A percentile compares a stretch with the other conserved stretches of the same genome.
Evolutionary conservation across 1,140 invertebrate species (phyloP).

Genomic region (Brevipalpus yothersi): DNA sequence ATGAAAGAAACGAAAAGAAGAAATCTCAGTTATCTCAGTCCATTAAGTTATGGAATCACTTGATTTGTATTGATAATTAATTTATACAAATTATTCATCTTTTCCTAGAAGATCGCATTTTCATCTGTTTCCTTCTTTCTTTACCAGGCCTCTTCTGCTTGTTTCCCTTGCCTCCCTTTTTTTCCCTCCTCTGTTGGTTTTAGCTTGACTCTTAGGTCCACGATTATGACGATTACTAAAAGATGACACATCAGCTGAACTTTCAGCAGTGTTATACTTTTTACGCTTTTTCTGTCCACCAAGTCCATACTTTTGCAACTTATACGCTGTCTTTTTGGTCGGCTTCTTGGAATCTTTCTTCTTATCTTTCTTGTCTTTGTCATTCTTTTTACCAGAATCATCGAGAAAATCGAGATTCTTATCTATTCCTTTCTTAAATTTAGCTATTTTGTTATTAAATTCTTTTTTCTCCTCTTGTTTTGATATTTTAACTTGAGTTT

Average conservation of each 20-base stretch:
- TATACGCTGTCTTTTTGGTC: conserved; percentile 19
- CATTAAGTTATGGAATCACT: no score
- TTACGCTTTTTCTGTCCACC: conserved; percentile 76
- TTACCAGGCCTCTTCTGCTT: no score
- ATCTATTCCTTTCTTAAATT: conserved; percentile 54
- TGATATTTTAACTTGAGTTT: conserved; percentile 53
- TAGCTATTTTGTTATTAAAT: conserved; percentile 21
- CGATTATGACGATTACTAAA: background rate
- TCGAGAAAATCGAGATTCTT: conserved; percentile 47
- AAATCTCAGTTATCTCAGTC: no score
- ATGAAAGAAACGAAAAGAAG: no score
- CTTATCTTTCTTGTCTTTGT: conserved; percentile 15
- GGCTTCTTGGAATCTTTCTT: conserved; percentile 19
- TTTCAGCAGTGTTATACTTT: conserved; percentile 66
- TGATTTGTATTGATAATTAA: no score
- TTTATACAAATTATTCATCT: no score
- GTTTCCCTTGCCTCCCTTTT: background rate
- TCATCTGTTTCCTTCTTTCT: no score
- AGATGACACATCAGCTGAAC: conserved; percentile 18
- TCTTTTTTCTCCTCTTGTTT: conserved; percentile 28
- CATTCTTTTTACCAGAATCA: conserved; percentile 35
- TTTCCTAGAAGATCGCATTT: no score
- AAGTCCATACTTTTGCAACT: conserved; percentile 75
- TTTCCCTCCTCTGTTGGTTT: background rate
- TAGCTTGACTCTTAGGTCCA: background rate